These are phyloP conservation scores for Callorhinus ursinus DNA, from an alignment of 2,113 vertebrate species.

Conservation along the genomic window DNA sequence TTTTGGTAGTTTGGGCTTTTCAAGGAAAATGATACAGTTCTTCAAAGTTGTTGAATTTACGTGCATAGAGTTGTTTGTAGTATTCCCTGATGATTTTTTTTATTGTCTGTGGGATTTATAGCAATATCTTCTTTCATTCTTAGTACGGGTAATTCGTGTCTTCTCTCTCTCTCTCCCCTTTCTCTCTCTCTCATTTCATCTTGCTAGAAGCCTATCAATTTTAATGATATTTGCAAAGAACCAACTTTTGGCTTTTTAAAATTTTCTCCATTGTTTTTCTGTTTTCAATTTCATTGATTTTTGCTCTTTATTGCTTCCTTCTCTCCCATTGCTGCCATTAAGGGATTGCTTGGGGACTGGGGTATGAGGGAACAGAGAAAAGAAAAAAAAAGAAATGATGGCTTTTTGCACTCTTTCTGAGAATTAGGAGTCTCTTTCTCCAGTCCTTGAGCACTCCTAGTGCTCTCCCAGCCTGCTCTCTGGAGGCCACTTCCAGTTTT, in stretches of 20 bases:
- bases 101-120: not conserved
- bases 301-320: slow-evolving; percentile 3
- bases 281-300: slow-evolving; percentile 34
- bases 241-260: not conserved
- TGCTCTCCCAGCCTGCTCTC: not conserved
- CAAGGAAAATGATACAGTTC: not conserved
- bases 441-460: not conserved
- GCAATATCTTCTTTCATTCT: not conserved
- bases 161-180: no score
- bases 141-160: not conserved
- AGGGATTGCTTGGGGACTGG: not conserved
- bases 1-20: not conserved
- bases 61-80: not conserved
- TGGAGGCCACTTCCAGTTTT: not conserved
- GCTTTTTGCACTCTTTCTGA: not conserved
- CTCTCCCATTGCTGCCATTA: not conserved
- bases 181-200: not conserved
- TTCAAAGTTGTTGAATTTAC: slow-evolving; percentile 1
- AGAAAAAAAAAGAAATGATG: not conserved
- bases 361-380: not conserved
- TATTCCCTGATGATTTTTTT: not conserved
- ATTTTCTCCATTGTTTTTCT: not conserved
- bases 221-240: slow-evolving; percentile 54
- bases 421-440: not conserved
- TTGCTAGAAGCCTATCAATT: not conserved